These are phyloP conservation scores for Anodontia alba DNA, from an alignment of 2,888 invertebrate species.

Conservation along the genomic window DNA sequence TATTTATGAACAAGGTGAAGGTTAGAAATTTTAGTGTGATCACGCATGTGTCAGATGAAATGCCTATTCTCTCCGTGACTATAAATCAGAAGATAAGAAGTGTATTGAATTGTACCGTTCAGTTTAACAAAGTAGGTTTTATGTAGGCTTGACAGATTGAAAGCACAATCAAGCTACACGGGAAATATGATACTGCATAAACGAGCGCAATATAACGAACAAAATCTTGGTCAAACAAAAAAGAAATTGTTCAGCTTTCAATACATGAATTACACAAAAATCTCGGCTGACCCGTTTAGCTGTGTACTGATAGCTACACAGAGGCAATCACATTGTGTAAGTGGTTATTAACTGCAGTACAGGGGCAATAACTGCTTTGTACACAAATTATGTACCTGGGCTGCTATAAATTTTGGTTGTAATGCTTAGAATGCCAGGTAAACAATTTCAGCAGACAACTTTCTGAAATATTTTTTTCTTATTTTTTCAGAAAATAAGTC, in stretches of 20 bases:
- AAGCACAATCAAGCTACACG: not conserved
- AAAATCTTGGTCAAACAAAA: not conserved
- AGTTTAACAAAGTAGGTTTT: slow-evolving; percentile 33
- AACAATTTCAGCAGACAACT: too few relatives aligned
- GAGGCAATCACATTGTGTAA: too few relatives aligned
- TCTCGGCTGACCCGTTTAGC: too few relatives aligned
- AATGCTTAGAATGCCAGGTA: too few relatives aligned
- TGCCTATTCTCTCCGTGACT: slow-evolving; percentile 16
- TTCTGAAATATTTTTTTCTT: too few relatives aligned
- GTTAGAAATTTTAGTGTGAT: slow-evolving; percentile 32
- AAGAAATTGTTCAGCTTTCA: not conserved
- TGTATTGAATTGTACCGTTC: slow-evolving; percentile 45
- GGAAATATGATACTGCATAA: not conserved
- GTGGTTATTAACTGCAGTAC: too few relatives aligned
- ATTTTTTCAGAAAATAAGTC: too few relatives aligned
- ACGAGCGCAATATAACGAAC: not conserved
- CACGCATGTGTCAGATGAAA: slow-evolving; percentile 31
- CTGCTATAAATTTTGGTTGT: too few relatives aligned
- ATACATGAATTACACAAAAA: too few relatives aligned
- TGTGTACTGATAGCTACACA: too few relatives aligned
- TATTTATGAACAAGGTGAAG: slow-evolving; percentile 6
- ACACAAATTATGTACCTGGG: too few relatives aligned
- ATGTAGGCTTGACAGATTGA: slow-evolving; percentile 33
- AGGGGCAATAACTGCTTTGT: too few relatives aligned
- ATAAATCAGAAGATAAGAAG: slow-evolving; percentile 30